Base-by-base conservation (phyloP, 2,888 invertebrate species). In the Halocaridina rubra region DNA sequence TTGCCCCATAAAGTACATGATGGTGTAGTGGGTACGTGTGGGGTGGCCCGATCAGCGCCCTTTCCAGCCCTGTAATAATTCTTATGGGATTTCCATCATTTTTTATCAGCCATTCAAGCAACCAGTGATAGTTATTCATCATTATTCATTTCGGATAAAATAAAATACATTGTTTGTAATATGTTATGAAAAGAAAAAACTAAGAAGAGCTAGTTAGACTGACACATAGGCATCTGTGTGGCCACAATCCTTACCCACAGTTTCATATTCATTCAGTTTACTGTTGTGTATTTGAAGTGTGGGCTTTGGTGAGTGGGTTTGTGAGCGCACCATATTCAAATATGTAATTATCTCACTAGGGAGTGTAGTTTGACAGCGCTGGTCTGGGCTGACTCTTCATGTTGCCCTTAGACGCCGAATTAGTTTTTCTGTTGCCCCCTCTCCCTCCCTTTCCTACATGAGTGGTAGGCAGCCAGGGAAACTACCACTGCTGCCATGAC, bases 361-460 rank as follows among this genome's bases (percentile, higher is more conserved):
- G 53, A 53, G 53, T 53, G 53, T 53, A 53, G 53, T 53, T n/a
- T 53, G 53, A 53, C 33, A 71, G 29, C 30, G 61, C 74, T 61
- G 29, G 71, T 61, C 61, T 61, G 80, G 80, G 80, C 80, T 64
- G 80, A 74, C 74, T 72, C 71, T 33, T 30, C 53, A 33, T 71
- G 71, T 33, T 46, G 72, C 72, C 72, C 29, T 59, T 59, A 74
- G 72, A 72, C 80, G 80, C 64, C 74, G 61, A 72, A 29, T 80
- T 80, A 72, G 80, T 80, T 80, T 75, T 75, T 77, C 69, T 81
- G 81, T 81, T 77, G 81, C 81, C 81, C 81, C 81, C 69, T 32
- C 46, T 46, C 74, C 27, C 74, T 13, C 74, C 24, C 74, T 22
- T 3, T 32, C 72, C 46, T 22, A 19, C 46, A 33, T 29, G 64